A percentile compares a stretch with the other conserved stretches of the same genome.
Evolutionary conservation across 2,888 invertebrate species (phyloP).

Genomic region (Leptinotarsa peninsularis): DNA sequence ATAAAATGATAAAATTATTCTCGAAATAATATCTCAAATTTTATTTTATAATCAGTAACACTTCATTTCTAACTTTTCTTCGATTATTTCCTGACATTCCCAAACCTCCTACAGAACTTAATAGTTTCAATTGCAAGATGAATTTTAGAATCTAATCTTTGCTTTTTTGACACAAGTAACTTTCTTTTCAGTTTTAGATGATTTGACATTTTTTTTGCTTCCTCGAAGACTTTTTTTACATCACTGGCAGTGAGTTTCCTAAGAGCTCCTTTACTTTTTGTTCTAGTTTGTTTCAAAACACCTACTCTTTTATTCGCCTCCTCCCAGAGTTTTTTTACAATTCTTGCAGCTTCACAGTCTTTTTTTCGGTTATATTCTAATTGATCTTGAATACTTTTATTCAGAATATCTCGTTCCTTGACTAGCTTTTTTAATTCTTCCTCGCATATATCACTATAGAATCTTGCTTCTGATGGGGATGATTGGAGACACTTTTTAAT

Average conservation of each 20-base stretch:
- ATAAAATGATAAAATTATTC: background rate
- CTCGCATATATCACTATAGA: constrained; percentile 37
- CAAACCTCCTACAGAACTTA: constrained; percentile 39
- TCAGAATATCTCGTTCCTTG: constrained; percentile 31
- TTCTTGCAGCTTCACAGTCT: constrained; percentile 35
- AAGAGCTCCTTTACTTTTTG: constrained; percentile 2
- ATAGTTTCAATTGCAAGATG: constrained; percentile 40
- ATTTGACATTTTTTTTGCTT: constrained; percentile 38
- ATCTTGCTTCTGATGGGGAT: constrained; percentile 36
- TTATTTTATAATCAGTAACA: background rate
- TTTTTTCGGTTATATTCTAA: constrained; percentile 26
- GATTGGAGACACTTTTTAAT: constrained; percentile 31
- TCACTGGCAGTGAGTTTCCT: constrained; percentile 29
- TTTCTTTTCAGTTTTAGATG: constrained; percentile 36
- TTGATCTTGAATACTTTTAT: constrained; percentile 29
- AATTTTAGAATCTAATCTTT: constrained; percentile 37
- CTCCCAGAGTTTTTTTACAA: constrained; percentile 39
- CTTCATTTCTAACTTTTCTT: background rate
- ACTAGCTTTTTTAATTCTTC: constrained; percentile 38
- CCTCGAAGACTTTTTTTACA: constrained; percentile 39
- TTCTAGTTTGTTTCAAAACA: constrained; percentile 16
- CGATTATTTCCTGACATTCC: constrained; percentile 10
- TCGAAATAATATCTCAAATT: background rate
- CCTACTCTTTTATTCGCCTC: constrained; percentile 31
- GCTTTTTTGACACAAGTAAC: constrained; percentile 30